Evolutionary conservation across 2,888 invertebrate species (phyloP), one percentile per base, ranked within the genome.

Genomic region (Corythucha ciliata): DNA sequence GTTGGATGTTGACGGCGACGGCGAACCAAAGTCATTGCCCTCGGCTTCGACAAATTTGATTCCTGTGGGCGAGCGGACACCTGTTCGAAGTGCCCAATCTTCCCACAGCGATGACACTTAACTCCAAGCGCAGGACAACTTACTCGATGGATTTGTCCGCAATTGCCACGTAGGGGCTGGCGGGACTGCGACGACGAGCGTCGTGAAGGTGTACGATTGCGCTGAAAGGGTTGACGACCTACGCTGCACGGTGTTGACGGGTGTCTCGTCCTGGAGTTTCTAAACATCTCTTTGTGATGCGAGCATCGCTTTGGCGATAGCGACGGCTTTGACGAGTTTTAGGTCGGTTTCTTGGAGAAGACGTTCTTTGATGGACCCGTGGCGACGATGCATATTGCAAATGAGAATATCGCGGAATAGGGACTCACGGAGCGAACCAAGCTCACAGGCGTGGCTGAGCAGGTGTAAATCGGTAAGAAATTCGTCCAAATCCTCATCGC

Each of bases 91-190:
- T 44, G 29, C 16, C 16, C 18, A 10, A 27, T 21, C 44, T 10
- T 10, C 12, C 21, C 29, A 21, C 44, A 27, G 8, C 5, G 26
- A 29, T 12, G 18, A 44, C 44, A 41, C 41, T 41, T n/a, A 3
- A 14, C n/a, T 29, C 44, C 44, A 16, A n/a, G 3, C n/a, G 44
- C 44, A n/a, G 44, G 44, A 21, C 44, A 44, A 27, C 29, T 44
- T 10, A 26, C 16, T 7, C 42, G 26, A 26, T 42, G 42, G 8
- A 42, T 26, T 44, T 44, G 44, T 18, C 21, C 44, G 29, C 27
- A 44, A 7, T 32, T 18, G 8, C 14, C 22, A 8, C 41, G 25
- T 26, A 44, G 20, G 29, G 8, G 29, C 8, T 10, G n/a, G n/a
- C 29, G 8, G 29, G 29, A 29, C n/a, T 8, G 29, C n/a, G 29